phyloP scores from a whole-genome alignment of 2,113 vertebrate species.

The Neolamprologus longior region DNA sequence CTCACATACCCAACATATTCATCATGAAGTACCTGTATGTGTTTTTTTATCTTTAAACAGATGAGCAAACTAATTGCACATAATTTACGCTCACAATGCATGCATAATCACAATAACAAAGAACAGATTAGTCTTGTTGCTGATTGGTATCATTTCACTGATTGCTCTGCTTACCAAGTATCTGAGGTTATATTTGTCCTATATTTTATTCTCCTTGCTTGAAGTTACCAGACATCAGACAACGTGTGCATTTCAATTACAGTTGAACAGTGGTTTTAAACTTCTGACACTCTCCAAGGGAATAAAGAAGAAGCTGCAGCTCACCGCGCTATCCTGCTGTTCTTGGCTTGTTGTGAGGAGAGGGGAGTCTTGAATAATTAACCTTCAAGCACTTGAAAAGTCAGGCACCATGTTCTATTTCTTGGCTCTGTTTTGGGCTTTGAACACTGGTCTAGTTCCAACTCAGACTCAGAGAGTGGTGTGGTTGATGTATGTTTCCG shows the following conservation, averaged over 20 bases:
- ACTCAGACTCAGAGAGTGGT: neutral
- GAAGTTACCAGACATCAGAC: constrained; percentile 29
- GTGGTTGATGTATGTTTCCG: neutral
- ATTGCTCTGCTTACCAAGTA: neutral
- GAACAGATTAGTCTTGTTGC: neutral
- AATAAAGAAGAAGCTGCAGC: constrained; percentile 42
- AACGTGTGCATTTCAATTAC: constrained; percentile 58
- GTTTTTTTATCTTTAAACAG: neutral
- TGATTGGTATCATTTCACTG: constrained; percentile 35
- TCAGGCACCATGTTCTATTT: constrained; percentile 23
- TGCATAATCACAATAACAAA: constrained; percentile 11
- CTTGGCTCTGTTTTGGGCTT: neutral
- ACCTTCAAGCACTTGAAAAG: constrained; percentile 46
- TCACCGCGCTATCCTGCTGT: constrained; percentile 21
- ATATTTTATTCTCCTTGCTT: constrained; percentile 4
- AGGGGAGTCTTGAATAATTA: constrained; percentile 63
- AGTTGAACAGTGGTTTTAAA: constrained; percentile 51
- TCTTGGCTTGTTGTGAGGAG: constrained; percentile 30
- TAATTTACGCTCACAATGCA: neutral
- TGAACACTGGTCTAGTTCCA: neutral
- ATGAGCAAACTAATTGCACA: neutral
- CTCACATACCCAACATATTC: neutral
- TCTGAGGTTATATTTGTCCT: constrained; percentile 10
- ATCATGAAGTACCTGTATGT: neutral
- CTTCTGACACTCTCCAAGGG: constrained; percentile 59